phyloP scores from a whole-genome alignment of 2,113 vertebrate genomes.

The Amblyornis subalaris region DNA sequence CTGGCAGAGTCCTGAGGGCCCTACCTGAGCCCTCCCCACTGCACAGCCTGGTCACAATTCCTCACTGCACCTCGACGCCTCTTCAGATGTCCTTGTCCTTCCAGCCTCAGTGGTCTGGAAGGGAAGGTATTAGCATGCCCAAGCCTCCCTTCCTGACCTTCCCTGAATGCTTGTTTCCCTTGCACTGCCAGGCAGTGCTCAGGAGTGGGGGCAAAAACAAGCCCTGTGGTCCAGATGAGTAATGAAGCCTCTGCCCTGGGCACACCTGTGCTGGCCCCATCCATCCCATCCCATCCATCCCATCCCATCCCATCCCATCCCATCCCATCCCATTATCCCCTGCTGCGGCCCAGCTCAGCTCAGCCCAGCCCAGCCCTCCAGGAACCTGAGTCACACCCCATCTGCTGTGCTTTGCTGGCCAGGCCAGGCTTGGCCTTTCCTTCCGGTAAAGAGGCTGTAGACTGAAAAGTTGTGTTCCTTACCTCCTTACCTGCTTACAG shows the following conservation, averaged over 20 bases:
- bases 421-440: background rate
- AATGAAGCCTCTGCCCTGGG: background rate
- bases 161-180: background rate
- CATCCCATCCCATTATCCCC: background rate
- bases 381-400: background rate
- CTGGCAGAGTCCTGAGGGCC: background rate
- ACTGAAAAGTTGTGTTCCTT: background rate
- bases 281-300: background rate
- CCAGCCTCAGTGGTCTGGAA: background rate
- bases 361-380: background rate
- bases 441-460: background rate
- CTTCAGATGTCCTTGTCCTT: background rate
- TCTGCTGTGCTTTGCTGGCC: background rate
- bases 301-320: background rate
- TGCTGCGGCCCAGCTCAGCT: background rate
- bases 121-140: background rate
- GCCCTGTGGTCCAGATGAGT: background rate
- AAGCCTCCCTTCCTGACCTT: background rate
- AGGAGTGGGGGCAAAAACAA: background rate
- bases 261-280: accelerated
- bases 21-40: background rate
- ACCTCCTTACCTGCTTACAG: background rate
- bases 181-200: background rate
- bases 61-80: background rate
- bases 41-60: background rate